These are phyloP conservation scores for Bothrops jararaca DNA, from an alignment of 2,113 vertebrate genomes.

Conservation along the genomic window DNA sequence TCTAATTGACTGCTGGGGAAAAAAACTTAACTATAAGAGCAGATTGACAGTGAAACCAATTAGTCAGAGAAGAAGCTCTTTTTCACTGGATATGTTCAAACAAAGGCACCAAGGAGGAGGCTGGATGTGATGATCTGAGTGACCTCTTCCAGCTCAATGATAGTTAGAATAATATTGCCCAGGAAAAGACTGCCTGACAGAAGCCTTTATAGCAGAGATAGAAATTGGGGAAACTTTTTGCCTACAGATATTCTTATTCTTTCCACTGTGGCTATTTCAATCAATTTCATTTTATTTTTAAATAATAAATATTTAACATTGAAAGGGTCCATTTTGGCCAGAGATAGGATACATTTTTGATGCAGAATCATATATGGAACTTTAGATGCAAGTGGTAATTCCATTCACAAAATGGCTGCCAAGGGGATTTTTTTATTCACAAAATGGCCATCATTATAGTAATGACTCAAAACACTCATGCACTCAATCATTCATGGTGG, in stretches of 20 bases:
- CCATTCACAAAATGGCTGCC: not conserved
- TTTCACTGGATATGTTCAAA: not conserved
- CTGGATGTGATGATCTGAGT: not conserved
- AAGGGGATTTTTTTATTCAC: not conserved
- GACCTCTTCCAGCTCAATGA: not conserved
- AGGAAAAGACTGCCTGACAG: not conserved
- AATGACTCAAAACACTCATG: not conserved
- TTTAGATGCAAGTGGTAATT: not conserved
- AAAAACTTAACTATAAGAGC: not conserved
- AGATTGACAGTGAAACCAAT: not conserved
- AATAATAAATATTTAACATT: not conserved
- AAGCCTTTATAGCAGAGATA: not conserved
- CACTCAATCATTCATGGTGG: not conserved
- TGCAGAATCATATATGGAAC: not conserved
- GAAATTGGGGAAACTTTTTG: not conserved
- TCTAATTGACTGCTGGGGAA: not conserved
- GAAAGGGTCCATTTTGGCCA: not conserved
- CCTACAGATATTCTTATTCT: not conserved
- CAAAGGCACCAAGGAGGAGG: not conserved
- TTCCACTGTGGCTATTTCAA: not conserved
- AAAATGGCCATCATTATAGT: not conserved
- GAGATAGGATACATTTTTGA: not conserved
- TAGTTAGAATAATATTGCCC: not conserved
- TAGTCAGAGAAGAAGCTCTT: not conserved
- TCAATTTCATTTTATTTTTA: not conserved